These are phyloP conservation scores for Dipodomys spectabilis DNA, from an alignment of 2,113 vertebrate species.

Conservation along the genomic window DNA sequence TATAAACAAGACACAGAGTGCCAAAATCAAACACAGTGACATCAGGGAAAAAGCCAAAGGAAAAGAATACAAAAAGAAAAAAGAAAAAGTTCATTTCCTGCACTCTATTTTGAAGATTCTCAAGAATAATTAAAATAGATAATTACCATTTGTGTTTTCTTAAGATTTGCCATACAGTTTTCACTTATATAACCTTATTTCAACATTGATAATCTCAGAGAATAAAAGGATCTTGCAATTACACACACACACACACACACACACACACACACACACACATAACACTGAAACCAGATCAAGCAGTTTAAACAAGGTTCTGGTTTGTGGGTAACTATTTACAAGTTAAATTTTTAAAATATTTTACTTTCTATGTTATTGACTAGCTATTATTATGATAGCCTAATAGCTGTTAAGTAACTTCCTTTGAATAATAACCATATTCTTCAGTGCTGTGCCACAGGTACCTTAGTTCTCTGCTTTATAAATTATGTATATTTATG, in stretches of 20 bases:
- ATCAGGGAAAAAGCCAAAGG: no score
- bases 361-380: background rate
- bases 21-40: no score
- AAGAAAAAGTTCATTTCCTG: background rate
- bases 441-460: no score
- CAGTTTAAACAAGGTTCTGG: background rate
- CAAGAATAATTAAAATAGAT: background rate
- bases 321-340: background rate
- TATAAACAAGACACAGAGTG: no score
- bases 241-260: background rate
- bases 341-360: background rate
- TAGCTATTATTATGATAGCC: background rate
- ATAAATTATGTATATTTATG: no score
- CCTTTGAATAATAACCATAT: no score
- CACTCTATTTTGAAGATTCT: constrained; percentile 7
- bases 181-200: background rate
- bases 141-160: background rate
- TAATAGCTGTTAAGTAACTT: no score
- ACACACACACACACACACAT: no score
- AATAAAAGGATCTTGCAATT: background rate
- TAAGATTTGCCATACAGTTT: constrained; percentile 17
- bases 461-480: no score
- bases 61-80: no score
- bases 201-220: background rate
- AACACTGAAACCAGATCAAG: background rate